Conservation (phyloP, 2,888 invertebrate genomes). For the Altica lythri region DNA sequence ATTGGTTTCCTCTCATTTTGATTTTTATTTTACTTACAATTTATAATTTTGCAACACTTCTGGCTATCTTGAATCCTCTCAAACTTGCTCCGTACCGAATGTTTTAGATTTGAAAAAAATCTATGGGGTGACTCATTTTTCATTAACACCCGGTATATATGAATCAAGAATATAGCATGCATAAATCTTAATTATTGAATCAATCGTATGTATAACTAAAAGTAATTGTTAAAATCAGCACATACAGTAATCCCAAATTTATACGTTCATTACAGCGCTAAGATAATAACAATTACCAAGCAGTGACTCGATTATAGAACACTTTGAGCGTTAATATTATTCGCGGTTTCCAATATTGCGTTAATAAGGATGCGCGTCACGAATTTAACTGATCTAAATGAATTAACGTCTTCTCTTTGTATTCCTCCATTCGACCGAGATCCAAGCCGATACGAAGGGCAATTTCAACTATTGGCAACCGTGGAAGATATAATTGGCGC, state of each 20-base stretch:
- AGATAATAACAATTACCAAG: slow-evolving; percentile 47
- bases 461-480: slow-evolving; percentile 5
- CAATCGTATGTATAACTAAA: slow-evolving; percentile 2
- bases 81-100: no score
- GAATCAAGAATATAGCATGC: no score
- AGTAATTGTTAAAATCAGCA: slow-evolving; percentile 22
- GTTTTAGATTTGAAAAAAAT: no score
- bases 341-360: slow-evolving; percentile 52
- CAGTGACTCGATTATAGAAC: slow-evolving; percentile 51
- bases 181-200: no score
- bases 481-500: slow-evolving; percentile 10
- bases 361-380: slow-evolving; percentile 52
- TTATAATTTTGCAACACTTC: no score
- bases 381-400: slow-evolving; percentile 47
- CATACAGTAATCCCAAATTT: slow-evolving; percentile 25
- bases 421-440: slow-evolving; percentile 32
- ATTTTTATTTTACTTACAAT: no score
- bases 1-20: no score
- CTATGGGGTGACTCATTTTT: no score
- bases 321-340: slow-evolving; percentile 55
- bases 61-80: no score
- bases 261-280: slow-evolving; percentile 43
- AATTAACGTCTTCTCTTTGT: slow-evolving; percentile 50
- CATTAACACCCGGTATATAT: no score
- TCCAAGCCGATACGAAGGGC: slow-evolving; percentile 13